A percentile compares a stretch with the other conserved stretches of the same genome.
phyloP scores from a whole-genome alignment of 1,140 invertebrate genomes.

The Apis dorsata region DNA sequence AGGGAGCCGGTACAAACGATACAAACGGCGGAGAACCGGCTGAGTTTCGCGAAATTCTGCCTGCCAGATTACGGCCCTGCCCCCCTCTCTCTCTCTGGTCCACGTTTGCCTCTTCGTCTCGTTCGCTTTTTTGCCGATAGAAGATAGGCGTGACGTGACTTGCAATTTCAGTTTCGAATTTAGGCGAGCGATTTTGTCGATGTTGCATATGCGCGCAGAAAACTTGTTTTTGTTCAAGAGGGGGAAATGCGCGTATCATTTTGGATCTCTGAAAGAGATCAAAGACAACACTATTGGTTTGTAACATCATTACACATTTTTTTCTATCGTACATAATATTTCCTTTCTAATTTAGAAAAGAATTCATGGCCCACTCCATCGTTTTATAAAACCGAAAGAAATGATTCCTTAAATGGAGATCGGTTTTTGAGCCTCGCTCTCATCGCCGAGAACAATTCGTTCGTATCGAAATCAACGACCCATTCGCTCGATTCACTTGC shows the following conservation, averaged over 20 bases:
- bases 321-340: no score
- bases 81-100: background rate
- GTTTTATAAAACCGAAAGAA: no score
- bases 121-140: background rate
- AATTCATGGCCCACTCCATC: no score
- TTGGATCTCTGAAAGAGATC: no score
- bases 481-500: constrained; percentile 2
- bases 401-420: no score
- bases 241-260: no score
- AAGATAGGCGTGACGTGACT: background rate
- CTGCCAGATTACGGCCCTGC: constrained; percentile 15
- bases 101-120: background rate
- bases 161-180: background rate
- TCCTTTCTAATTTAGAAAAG: no score
- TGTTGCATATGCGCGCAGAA: background rate
- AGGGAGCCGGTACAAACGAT: constrained; percentile 51
- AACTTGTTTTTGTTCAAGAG: no score
- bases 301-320: no score
- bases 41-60: constrained; percentile 39
- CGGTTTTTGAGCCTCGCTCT: background rate
- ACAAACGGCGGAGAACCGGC: constrained; percentile 55
- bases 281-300: no score
- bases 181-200: background rate
- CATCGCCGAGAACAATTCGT: background rate
- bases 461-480: background rate